These are phyloP conservation scores for Colinus virginianus DNA, from an alignment of 2,113 vertebrate species.

Conservation along the genomic window DNA sequence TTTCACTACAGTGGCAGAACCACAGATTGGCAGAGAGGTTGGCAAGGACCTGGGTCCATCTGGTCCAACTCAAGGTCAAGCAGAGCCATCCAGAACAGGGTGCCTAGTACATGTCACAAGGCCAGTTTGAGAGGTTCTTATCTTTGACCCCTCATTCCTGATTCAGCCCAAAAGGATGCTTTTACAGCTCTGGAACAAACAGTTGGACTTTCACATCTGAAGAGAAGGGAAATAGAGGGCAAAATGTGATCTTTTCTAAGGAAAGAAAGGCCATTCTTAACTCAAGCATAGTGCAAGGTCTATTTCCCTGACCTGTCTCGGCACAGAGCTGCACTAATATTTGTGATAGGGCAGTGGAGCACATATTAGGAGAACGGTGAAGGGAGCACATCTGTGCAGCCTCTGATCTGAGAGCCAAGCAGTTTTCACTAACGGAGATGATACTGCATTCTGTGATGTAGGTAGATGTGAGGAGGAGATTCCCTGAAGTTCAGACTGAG, in stretches of 20 bases:
- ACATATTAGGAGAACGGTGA: not conserved
- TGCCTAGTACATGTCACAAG: not conserved
- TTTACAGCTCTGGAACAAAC: not conserved
- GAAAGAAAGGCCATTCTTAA: not conserved
- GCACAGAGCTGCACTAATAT: rapidly evolving
- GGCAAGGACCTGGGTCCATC: not conserved
- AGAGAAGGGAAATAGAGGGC: not conserved
- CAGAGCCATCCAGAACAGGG: not conserved
- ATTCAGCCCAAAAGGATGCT: not conserved
- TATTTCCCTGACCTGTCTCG: not conserved
- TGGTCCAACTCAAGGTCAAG: not conserved
- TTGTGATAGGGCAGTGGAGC: rapidly evolving
- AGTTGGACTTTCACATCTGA: not conserved
- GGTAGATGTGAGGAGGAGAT: rapidly evolving
- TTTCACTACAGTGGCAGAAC: not conserved
- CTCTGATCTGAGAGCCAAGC: not conserved
- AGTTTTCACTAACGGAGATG: not conserved
- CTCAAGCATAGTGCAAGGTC: not conserved
- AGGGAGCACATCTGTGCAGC: not conserved
- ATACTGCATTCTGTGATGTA: not conserved
- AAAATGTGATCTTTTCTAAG: not conserved
- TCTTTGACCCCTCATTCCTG: not conserved
- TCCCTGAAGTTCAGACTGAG: not conserved
- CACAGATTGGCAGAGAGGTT: not conserved
- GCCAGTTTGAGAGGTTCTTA: not conserved